Evolutionary conservation across 2,888 invertebrate genomes (phyloP), one percentile per base, ranked within the genome.

Genomic region (Campopleginae sp.): DNA sequence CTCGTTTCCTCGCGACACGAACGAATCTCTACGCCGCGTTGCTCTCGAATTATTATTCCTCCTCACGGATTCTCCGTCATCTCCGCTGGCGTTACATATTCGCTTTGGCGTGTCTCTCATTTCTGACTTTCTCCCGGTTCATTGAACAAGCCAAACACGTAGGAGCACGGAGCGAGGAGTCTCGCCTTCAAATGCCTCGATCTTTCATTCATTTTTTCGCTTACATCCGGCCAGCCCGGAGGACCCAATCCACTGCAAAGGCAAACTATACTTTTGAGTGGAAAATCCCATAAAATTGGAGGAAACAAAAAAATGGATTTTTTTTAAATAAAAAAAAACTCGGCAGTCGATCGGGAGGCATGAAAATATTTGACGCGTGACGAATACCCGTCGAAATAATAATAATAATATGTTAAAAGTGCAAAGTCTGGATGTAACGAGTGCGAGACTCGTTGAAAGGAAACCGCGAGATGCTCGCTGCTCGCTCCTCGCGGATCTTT

Each of bases 401-500:
- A 51, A 76, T 58, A 23, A 61, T 78, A 42, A 68, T 38, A 10
- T 70, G 68, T 42, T 70, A 61, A 65, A 27, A 61, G 78, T 61
- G 61, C 46, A 78, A 78, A 78, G 70, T 78, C 61, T 14, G 10
- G 46, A 33, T 19, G 33, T 54, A 54, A 68, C 63, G 65, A 66
- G 76, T 44, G 33, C 17, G 68, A 44, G 46, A 31, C 61, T 78
- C 78, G 78, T 78, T 78, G 78, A 78, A 68, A 75, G 58, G 44
- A 80, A 58, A 66, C 77, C 72, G 82, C 58, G n/a, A n/a, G n/a
- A n/a, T n/a, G 38, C 38, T 7, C 38, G 38, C 8, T 2, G 38
- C 33, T 2, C 38, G 72, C 80, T 80, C 61, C 80, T 80, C 61
- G 84, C 86, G 86, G 85, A 83, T 87, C 81, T 88, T 88, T 87